Conservation (phyloP, 2,888 invertebrate species). For the Hoplodrina blanda region DNA sequence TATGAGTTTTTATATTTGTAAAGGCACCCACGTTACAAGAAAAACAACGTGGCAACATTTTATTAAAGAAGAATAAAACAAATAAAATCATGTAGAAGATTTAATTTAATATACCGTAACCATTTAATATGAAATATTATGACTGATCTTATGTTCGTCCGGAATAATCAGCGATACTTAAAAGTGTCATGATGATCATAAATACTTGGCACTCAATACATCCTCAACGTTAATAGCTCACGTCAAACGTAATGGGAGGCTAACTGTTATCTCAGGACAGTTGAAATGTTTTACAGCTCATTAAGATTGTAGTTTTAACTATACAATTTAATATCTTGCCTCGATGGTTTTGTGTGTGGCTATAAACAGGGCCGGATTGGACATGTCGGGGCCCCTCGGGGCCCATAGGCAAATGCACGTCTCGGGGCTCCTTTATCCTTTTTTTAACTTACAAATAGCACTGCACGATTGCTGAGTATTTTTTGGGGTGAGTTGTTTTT, state of each 20-base stretch:
- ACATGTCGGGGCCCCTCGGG: no score
- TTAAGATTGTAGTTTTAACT: constrained; percentile 24
- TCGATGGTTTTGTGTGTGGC: neutral
- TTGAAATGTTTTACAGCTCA: constrained; percentile 32
- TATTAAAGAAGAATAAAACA: no score
- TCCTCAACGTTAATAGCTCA: constrained; percentile 43
- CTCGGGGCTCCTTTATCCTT: no score
- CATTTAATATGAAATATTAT: constrained; percentile 30
- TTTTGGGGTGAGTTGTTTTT: neutral
- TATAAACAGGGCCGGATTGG: no score
- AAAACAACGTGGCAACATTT: no score
- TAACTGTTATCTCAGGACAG: constrained; percentile 44
- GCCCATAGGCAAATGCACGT: no score
- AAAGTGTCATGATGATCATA: constrained; percentile 49
- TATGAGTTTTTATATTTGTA: no score
- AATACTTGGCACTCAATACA: constrained; percentile 53
- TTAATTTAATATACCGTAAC: constrained; percentile 15
- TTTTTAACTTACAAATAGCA: no score
- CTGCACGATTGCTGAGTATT: neutral
- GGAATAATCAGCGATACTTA: constrained; percentile 35
- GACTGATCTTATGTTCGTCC: constrained; percentile 28
- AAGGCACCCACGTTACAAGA: no score
- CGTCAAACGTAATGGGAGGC: constrained; percentile 46
- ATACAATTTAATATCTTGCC: neutral
- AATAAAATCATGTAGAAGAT: constrained; percentile 10